Percentiles rank a stretch among this genome's conserved stretches.
Evolutionary conservation across 2,888 invertebrate genomes (phyloP).

Genomic region (Zhuqinia jingwanae): DNA sequence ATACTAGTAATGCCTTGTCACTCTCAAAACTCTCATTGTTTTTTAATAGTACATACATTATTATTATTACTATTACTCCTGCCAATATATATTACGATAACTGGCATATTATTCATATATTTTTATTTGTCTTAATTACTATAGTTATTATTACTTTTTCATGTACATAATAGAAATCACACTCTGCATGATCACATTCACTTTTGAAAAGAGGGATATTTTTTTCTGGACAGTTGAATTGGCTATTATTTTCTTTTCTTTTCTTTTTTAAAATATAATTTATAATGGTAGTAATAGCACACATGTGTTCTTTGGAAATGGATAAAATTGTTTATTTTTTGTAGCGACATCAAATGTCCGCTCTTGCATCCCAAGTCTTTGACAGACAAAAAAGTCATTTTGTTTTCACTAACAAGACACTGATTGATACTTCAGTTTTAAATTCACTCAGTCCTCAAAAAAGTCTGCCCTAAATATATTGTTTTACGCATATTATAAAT

Average conservation of each 20-base stretch:
- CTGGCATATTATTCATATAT: too few relatives aligned
- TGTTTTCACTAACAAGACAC: conserved; percentile 65
- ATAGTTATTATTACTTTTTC: too few relatives aligned
- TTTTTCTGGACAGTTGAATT: conserved; percentile 39
- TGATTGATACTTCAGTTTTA: conserved; percentile 62
- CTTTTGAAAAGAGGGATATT: conserved; percentile 42
- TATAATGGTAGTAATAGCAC: background rate
- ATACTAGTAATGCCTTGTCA: background rate
- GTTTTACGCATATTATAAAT: background rate
- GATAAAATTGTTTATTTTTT: background rate
- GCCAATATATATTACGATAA: too few relatives aligned
- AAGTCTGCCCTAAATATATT: background rate
- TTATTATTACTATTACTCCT: too few relatives aligned
- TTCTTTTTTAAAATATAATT: too few relatives aligned
- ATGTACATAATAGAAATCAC: conserved; percentile 57
- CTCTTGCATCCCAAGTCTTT: conserved; percentile 27
- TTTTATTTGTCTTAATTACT: background rate
- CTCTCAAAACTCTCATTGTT: background rate
- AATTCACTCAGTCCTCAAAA: conserved; percentile 61
- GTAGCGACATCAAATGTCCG: conserved; percentile 10
- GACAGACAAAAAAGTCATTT: too few relatives aligned
- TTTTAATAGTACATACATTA: background rate
- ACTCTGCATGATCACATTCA: conserved; percentile 68
- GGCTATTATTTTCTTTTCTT: background rate
- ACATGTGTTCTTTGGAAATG: conserved; percentile 16